Evolutionary conservation across 2,797 vertebrate species (phyloP), one percentile per base, ranked within the genome.

Genomic region (Rhynchonycteris naso): DNA sequence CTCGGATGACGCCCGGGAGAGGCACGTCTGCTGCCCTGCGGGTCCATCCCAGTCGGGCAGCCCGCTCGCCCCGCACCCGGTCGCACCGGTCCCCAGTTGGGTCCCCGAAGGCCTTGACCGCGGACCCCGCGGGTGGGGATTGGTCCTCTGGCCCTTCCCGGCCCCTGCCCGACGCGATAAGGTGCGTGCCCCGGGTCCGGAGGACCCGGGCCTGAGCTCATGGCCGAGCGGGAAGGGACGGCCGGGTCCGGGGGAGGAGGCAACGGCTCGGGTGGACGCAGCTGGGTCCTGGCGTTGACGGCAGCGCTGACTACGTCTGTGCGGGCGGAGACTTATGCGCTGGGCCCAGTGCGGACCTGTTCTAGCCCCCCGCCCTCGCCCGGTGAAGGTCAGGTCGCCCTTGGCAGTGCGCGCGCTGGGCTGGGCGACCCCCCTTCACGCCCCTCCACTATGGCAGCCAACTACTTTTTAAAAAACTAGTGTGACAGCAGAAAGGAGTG

Each of bases 321-420:
- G 76, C 35, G 69, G 47, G n/a, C 58, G 38, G 58, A 11, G 56
- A 88, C 96, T 78, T 88, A 86, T 69, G 78, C 18, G 26, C n/a
- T 0, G 74, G 93, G 47, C 68, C 5, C 21, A 54, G 38, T 4
- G 30, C 69, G 0, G 61, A 43, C 47, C 52, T 2, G 71, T 30
- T 35, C 7, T 11, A 80, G 76, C 80, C 83, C 90, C 54, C 59
- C 4, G 19, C 69, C 61, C 63, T 18, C 3, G 18, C 72, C 26
- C 4, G 9, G 80, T 95, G 97, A 97, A 97, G 97, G 97, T 97
- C 97, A 95, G 88, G 95, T 91, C 91, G 97, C 94, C 97, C 97
- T 97, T 97, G 97, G 89, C 86, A 65, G 75, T 26, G 75, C 54
- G 80, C 80, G 86, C 72, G 82, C 88, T 11, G 78, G 69, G 76